Conservation (phyloP, 2,113 vertebrate genomes). For the Pipra filicauda region DNA sequence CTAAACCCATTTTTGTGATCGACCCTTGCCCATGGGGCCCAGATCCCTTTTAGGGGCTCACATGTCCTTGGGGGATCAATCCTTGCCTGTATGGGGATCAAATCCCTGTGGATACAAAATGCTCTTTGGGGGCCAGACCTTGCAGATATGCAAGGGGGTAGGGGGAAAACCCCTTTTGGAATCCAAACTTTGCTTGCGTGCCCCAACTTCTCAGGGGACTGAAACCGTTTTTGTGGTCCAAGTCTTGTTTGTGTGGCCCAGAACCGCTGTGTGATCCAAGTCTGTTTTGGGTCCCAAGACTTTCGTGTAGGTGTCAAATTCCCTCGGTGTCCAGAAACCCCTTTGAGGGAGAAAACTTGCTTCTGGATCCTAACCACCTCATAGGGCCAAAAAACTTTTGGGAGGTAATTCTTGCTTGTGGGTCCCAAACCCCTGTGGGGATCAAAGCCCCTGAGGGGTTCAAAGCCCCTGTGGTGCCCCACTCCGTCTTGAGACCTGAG, state of each 20-base stretch:
- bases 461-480: not conserved
- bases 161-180: not conserved
- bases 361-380: not conserved
- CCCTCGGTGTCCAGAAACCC: not conserved
- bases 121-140: not conserved
- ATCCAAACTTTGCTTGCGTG: not conserved
- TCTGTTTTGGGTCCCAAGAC: rapidly evolving
- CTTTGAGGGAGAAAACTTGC: not conserved
- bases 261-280: not conserved
- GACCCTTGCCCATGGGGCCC: not conserved
- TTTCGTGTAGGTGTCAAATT: not conserved
- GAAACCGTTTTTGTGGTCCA: not conserved
- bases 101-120: not conserved
- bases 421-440: not conserved
- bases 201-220: not conserved
- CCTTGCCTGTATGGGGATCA: not conserved
- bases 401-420: not conserved
- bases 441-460: no score
- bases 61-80: not conserved
- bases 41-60: not conserved
- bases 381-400: not conserved
- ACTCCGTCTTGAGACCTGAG: not conserved
- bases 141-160: not conserved
- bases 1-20: not conserved
- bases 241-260: not conserved